Conservation (phyloP, 2,888 invertebrate species). For the Elaeidobius kamerunicus region DNA sequence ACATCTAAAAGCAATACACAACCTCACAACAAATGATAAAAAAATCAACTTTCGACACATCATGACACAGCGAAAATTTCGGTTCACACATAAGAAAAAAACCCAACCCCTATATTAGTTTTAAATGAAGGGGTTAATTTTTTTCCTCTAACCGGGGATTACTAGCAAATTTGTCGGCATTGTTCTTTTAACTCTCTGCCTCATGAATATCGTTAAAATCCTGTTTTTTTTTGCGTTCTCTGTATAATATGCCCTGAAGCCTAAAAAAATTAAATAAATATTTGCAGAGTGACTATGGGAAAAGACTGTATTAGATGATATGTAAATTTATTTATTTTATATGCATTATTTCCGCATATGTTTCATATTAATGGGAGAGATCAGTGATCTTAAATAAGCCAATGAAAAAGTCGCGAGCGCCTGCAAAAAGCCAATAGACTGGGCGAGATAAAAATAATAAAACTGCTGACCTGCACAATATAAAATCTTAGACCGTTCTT, state of each 20-base stretch:
- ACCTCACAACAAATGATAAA: too few species aligned
- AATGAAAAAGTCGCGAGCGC: slow-evolving; percentile 10
- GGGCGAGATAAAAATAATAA: slow-evolving; percentile 48
- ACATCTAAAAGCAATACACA: too few species aligned
- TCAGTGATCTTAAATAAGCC: too few species aligned
- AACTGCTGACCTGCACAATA: slow-evolving; percentile 50
- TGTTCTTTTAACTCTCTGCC: slow-evolving; percentile 20
- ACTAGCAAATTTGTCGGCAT: slow-evolving; percentile 29
- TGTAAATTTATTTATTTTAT: too few species aligned
- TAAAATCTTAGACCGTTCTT: slow-evolving; percentile 41
- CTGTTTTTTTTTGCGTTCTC: slow-evolving; percentile 1
- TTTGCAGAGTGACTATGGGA: slow-evolving; percentile 17
- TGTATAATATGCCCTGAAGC: neutral
- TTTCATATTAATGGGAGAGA: too few species aligned
- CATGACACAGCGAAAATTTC: slow-evolving; percentile 23
- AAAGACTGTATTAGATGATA: too few species aligned
- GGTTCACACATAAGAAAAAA: slow-evolving; percentile 25
- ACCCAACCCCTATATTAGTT: slow-evolving; percentile 31
- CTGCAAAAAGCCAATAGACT: slow-evolving; percentile 31
- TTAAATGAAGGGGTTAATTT: slow-evolving; percentile 31
- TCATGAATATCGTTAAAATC: slow-evolving; percentile 27
- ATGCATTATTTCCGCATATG: too few species aligned
- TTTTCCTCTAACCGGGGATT: slow-evolving; percentile 27
- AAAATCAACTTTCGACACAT: slow-evolving; percentile 19
- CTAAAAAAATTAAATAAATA: slow-evolving; percentile 14